A percentile compares a stretch with the other conserved stretches of the same genome.
Evolutionary conservation across 2,888 invertebrate species (phyloP).

Genomic region (Rhorus exstirpatorius): DNA sequence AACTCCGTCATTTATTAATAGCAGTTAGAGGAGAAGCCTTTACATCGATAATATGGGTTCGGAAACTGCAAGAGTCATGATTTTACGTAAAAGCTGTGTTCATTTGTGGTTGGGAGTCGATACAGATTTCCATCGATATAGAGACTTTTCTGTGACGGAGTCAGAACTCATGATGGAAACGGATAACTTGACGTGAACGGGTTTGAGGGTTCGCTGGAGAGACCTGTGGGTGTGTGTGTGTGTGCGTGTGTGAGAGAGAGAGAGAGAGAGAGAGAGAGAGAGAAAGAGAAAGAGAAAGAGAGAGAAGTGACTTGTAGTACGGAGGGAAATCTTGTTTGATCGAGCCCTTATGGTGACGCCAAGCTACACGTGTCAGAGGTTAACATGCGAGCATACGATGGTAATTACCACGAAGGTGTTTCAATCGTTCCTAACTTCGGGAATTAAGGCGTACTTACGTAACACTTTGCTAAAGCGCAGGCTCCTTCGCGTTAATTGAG

Average conservation of each 20-base stretch:
- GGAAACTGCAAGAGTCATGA: not conserved
- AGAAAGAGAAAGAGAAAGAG: no score
- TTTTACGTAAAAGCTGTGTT: constrained; percentile 14
- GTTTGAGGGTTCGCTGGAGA: not conserved
- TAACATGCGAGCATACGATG: not conserved
- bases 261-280: no score
- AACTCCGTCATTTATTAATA: not conserved
- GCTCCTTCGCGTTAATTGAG: not conserved
- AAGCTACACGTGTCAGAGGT: not conserved
- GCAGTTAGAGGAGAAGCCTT: not conserved
- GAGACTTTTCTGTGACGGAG: not conserved
- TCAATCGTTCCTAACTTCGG: not conserved
- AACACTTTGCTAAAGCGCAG: not conserved
- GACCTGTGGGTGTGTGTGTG: not conserved
- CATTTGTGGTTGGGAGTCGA: not conserved
- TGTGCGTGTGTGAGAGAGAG: no score
- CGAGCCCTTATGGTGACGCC: not conserved
- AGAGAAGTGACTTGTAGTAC: not conserved
- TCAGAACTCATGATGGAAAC: not conserved
- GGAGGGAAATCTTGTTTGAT: constrained; percentile 27
- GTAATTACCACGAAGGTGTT: constrained; percentile 25
- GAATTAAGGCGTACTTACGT: constrained; percentile 9
- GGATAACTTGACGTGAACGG: not conserved
- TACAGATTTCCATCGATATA: not conserved
- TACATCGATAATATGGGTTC: not conserved